Conservation (phyloP, 1,140 invertebrate species). For the Araneus ventricosus region DNA sequence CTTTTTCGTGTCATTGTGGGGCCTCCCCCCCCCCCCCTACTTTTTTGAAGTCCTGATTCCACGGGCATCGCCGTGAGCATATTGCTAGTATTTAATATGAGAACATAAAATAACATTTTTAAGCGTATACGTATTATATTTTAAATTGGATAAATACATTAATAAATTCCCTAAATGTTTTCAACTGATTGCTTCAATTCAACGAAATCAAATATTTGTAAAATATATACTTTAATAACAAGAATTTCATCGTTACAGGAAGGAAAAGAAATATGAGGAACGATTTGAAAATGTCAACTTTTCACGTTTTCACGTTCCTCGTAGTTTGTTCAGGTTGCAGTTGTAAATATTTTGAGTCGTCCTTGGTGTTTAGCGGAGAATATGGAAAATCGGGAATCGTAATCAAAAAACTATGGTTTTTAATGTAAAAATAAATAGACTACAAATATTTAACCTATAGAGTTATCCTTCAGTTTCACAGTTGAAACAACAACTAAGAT, state of each 20-base stretch:
- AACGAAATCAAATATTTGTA: not conserved
- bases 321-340: not conserved
- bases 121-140: no score
- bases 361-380: not conserved
- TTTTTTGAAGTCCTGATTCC: no score
- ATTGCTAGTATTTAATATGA: no score
- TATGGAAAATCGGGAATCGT: not conserved
- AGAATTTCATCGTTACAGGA: not conserved
- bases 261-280: not conserved
- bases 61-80: no score
- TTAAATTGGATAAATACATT: no score
- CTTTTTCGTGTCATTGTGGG: no score
- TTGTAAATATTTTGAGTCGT: constrained; percentile 6
- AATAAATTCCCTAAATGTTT: no score
- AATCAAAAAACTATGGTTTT: not conserved
- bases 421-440: not conserved
- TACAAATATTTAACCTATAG: not conserved
- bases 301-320: not conserved
- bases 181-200: no score
- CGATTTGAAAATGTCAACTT: not conserved
- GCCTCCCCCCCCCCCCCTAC: no score
- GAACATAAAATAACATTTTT: no score
- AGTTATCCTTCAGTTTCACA: not conserved
- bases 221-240: not conserved
- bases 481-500: not conserved